Base-by-base conservation (phyloP, 2,113 vertebrate species). In the Nibea coibor region DNA sequence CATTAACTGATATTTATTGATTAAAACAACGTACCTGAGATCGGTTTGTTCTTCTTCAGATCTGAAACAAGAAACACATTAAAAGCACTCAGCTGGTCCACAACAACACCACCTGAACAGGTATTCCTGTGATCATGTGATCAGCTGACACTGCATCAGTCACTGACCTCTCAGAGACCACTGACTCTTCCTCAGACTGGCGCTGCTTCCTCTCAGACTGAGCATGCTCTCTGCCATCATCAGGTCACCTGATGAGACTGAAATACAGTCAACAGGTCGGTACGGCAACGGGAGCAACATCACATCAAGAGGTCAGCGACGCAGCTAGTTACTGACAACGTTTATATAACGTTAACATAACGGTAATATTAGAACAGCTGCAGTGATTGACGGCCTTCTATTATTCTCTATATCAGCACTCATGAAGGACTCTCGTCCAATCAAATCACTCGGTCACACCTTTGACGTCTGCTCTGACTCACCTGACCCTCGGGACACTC, bases 151-250 rank as follows among this genome's bases (percentile, higher is more conserved):
- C 2, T 1, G 17, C 10, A 64, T 39, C 43, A 24, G 11, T 15
- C 31, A 42, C 75, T 80, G 66, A 94, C 95, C 94, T 93, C 58
- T 94, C 14, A 95, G 75, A 48, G 91, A 87, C 93, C 93, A 93
- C 24, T 94, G 92, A 45, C 87, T 94, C 87, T 78, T 93, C 85
- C 78, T 90, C 72, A 93, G 58, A 12, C 35, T 92, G 51, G 50
- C 12, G 1, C 0, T 78, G 80, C 92, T 81, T 14, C 81, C 90
- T 31, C 90, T 89, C 50, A 95, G 73, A 64, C 93, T 94, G 39
- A 88, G 4, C 93, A 89, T 89, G 78, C 94, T 94, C 78, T 94
- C 94, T 0, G 84, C 78, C 0, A 84, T 16, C 80, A 67, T 58
- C 79, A 82, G 53, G 0, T 93, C 92, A 0, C 66, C 61, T 0